Evolutionary conservation across 1,140 invertebrate genomes (phyloP).

Genomic region (Monomorium pharaonis): DNA sequence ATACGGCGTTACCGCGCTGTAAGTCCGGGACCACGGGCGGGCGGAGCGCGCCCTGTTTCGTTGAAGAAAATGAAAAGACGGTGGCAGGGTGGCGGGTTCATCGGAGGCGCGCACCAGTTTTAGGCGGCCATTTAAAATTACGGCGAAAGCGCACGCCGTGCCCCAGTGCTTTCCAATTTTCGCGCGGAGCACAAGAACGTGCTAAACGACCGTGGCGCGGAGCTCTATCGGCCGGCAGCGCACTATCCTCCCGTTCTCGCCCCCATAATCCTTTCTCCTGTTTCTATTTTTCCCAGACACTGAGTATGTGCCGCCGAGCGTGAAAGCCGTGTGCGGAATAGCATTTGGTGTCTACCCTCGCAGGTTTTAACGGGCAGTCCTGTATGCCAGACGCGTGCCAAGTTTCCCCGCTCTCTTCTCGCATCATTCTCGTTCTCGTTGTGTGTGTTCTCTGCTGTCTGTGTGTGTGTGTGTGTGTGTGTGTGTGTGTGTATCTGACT

Average conservation of each 20-base stretch:
- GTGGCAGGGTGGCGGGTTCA: neutral
- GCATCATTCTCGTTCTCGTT: neutral
- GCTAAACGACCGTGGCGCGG: constrained; percentile 45
- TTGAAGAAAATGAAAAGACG: constrained; percentile 38
- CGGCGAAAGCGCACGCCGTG: constrained; percentile 30
- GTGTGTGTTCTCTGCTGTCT: constrained; percentile 3
- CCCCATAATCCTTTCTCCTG: constrained; percentile 60
- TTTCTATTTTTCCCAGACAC: constrained; percentile 64
- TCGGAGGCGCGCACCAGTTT: neutral
- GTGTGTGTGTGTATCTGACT: constrained; percentile 37
- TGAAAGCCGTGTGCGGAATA: constrained; percentile 71
- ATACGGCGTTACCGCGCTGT: neutral
- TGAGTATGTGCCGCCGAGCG: constrained; percentile 58
- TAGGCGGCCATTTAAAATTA: constrained; percentile 50
- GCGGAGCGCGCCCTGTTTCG: neutral
- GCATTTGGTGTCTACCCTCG: constrained; percentile 71
- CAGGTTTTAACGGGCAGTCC: constrained; percentile 71
- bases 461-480: neutral
- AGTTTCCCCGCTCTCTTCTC: constrained; percentile 56
- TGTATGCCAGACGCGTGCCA: constrained; percentile 80
- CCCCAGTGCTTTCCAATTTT: constrained; percentile 54
- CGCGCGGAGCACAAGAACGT: constrained; percentile 43
- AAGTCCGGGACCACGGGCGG: constrained; percentile 17
- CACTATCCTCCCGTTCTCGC: neutral
- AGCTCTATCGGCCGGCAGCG: constrained; percentile 12